Evolutionary conservation across 2,888 invertebrate species (phyloP).

Genomic region (Trachelus troglodyta): DNA sequence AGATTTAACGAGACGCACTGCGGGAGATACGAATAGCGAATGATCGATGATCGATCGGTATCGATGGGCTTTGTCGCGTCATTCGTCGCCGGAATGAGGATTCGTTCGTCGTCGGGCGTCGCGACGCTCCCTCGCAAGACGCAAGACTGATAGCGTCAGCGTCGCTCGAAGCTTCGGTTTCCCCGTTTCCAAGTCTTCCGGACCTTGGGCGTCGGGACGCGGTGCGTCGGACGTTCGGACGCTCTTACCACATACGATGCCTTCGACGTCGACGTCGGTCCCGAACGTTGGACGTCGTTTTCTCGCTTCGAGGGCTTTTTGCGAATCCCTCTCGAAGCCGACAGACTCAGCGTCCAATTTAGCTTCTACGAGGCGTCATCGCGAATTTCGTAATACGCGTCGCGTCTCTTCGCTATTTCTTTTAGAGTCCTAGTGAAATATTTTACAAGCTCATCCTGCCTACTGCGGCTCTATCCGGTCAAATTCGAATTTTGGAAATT

Average conservation of each 20-base stretch:
- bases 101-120: constrained; percentile 38
- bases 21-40: not conserved
- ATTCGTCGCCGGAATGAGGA: constrained; percentile 13
- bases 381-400: not conserved
- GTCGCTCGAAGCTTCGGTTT: not conserved
- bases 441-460: not conserved
- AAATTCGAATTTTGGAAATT: not conserved
- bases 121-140: constrained; percentile 49
- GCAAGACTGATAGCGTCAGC: constrained; percentile 46
- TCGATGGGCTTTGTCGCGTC: constrained; percentile 9
- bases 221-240: not conserved
- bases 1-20: not conserved
- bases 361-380: not conserved
- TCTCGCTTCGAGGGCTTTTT: not conserved
- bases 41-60: constrained; percentile 7
- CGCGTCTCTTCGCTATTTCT: not conserved
- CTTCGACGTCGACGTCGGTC: not conserved
- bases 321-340: not conserved
- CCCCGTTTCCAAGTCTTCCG: not conserved
- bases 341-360: constrained; percentile 6
- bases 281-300: not conserved
- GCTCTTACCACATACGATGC: not conserved
- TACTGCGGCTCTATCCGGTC: not conserved
- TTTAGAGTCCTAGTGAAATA: not conserved
- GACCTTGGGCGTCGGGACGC: constrained; percentile 10